Evolutionary conservation across 2,888 invertebrate species (phyloP).

Genomic region (Amphimallon solstitiale): DNA sequence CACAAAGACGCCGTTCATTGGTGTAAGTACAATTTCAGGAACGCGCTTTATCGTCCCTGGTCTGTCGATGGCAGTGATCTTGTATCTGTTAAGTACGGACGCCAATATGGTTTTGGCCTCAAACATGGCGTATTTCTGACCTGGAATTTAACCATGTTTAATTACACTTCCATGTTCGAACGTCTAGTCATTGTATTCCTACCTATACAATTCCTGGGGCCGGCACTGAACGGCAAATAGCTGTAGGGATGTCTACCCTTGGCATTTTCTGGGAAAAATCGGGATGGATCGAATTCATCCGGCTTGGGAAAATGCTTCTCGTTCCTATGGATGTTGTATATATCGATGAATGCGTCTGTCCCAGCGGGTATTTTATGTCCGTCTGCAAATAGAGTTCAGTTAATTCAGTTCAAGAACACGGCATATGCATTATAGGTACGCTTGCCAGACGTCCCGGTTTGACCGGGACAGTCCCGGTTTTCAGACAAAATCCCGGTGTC

Average conservation of each 20-base stretch:
- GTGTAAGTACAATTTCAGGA: too few relatives aligned
- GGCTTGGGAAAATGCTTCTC: slow-evolving; percentile 66
- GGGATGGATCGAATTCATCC: slow-evolving; percentile 64
- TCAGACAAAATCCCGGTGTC: too few relatives aligned
- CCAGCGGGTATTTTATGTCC: slow-evolving; percentile 55
- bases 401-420: too few relatives aligned
- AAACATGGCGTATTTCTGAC: slow-evolving; percentile 63
- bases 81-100: too few relatives aligned
- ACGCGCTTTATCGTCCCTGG: too few relatives aligned
- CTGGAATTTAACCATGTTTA: slow-evolving; percentile 43
- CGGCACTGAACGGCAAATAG: slow-evolving; percentile 71
- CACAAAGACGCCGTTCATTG: too few relatives aligned
- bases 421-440: too few relatives aligned
- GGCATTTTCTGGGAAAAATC: slow-evolving; percentile 60
- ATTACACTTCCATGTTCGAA: slow-evolving; percentile 56
- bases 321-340: slow-evolving; percentile 64
- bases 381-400: too few relatives aligned
- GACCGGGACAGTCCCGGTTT: too few relatives aligned
- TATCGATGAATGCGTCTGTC: slow-evolving; percentile 60
- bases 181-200: slow-evolving; percentile 32
- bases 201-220: slow-evolving; percentile 71
- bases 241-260: slow-evolving; percentile 62
- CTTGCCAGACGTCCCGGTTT: too few relatives aligned
- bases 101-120: too few relatives aligned
- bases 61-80: too few relatives aligned